Evolutionary conservation across 1,140 invertebrate genomes (phyloP).

Genomic region (Metopolophium dirhodum): DNA sequence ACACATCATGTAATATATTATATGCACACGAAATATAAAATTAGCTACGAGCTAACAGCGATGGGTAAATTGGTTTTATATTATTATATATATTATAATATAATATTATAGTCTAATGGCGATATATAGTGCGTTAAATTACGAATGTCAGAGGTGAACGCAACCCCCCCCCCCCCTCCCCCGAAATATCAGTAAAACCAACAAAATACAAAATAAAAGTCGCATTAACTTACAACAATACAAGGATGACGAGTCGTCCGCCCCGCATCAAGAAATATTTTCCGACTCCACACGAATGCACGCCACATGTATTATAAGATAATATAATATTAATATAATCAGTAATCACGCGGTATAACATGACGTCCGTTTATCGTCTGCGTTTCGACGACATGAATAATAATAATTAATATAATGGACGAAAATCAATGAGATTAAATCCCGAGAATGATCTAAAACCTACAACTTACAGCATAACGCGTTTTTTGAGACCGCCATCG

Average conservation of each 20-base stretch:
- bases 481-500: no score
- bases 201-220: not conserved
- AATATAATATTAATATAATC: no score
- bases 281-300: no score
- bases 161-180: no score
- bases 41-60: not conserved
- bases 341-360: no score
- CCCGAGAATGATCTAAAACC: no score
- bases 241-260: not conserved
- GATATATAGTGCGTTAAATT: not conserved
- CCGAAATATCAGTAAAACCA: not conserved
- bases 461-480: no score
- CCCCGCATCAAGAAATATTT: not conserved
- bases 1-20: not conserved
- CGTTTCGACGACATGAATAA: no score
- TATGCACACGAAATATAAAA: not conserved
- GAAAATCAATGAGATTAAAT: no score
- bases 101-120: not conserved
- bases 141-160: not conserved
- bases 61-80: not conserved
- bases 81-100: not conserved
- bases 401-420: no score
- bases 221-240: not conserved
- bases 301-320: no score
- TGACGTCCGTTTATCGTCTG: no score